Percentiles rank a stretch among this genome's conserved stretches.
These are phyloP conservation scores for Chouioia cunea DNA, from an alignment of 2,888 invertebrate genomes.

Conservation along the genomic window DNA sequence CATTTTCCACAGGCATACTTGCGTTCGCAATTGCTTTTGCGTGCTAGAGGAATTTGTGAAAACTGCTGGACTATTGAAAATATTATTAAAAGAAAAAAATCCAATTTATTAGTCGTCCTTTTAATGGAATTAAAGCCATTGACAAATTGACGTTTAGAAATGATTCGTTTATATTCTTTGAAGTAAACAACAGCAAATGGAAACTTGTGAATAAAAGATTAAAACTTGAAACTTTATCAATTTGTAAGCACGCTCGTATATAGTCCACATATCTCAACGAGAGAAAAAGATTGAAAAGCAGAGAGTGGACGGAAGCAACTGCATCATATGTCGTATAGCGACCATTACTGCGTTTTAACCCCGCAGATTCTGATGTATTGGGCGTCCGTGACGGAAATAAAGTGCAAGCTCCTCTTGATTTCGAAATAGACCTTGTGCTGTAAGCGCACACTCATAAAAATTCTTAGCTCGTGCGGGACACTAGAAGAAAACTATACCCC, in stretches of 20 bases:
- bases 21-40: no score
- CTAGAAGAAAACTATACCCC: conserved; percentile 6
- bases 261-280: not conserved
- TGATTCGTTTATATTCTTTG: no score
- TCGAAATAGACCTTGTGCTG: conserved; percentile 14
- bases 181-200: no score
- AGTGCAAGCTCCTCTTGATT: conserved; percentile 15
- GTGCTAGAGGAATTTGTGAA: no score
- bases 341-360: not conserved
- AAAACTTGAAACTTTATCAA: not conserved
- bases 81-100: conserved; percentile 7
- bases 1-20: no score
- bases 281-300: not conserved
- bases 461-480: conserved; percentile 16
- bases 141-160: no score
- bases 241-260: not conserved
- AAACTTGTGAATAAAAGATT: no score
- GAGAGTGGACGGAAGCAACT: not conserved
- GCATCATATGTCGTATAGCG: conserved; percentile 17
- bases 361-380: conserved; percentile 37
- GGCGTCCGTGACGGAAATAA: conserved; percentile 33
- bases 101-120: conserved; percentile 22
- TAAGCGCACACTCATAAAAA: conserved; percentile 26
- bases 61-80: not conserved
- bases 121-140: no score